Conservation (phyloP, 2,113 vertebrate species). For the Conger conger region DNA sequence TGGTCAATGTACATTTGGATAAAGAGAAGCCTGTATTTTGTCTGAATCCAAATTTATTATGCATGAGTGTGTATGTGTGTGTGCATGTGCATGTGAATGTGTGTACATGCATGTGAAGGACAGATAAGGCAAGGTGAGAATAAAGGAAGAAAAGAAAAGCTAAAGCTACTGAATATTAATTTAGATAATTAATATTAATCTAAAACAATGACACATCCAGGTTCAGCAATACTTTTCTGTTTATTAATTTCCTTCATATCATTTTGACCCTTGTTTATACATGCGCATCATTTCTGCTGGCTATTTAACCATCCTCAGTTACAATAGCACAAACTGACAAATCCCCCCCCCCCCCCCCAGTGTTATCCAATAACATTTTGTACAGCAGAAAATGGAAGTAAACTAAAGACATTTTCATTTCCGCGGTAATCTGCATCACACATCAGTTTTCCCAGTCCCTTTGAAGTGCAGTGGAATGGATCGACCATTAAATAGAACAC, state of each 20-base stretch:
- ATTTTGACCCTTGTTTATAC: background rate
- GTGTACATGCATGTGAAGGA: slow-evolving; percentile 14
- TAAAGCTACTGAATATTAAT: background rate
- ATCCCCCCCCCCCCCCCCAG: background rate
- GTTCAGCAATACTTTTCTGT: background rate
- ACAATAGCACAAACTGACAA: background rate
- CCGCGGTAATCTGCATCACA: background rate
- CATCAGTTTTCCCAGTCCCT: background rate
- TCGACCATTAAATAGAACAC: slow-evolving; percentile 16
- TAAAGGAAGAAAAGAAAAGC: background rate
- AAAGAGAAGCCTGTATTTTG: background rate
- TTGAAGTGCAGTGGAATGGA: slow-evolving; percentile 6
- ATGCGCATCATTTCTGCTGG: background rate
- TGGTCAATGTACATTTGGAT: background rate
- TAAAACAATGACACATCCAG: background rate
- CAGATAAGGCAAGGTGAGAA: background rate
- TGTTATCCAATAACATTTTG: background rate
- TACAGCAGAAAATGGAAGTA: background rate
- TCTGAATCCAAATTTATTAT: background rate
- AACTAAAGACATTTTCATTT: background rate
- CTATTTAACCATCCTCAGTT: background rate
- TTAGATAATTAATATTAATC: background rate
- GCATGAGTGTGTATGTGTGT: background rate
- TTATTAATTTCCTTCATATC: background rate
- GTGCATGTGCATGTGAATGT: background rate